Base-by-base conservation (phyloP, 2,113 vertebrate species). In the Sinocyclocheilus anshuiensis region DNA sequence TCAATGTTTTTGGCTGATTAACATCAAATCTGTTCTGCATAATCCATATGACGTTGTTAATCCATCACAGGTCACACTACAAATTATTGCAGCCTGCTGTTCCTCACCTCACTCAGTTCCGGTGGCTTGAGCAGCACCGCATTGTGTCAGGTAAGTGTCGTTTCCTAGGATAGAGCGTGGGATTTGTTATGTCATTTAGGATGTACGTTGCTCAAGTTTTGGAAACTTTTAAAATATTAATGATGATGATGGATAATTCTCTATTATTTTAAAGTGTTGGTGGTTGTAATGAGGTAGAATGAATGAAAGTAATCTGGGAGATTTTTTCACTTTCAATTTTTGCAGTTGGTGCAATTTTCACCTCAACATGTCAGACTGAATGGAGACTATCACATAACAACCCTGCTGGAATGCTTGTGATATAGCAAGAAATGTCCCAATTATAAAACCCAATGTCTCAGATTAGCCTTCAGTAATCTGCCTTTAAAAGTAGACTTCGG, bases 21-120 rank as follows among this genome's bases (percentile, higher is more conserved):
- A 94, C 91, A 94, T 91, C 90, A 95, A 95, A 94, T 90, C 92
- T 90, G 92, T 82, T 72, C 63, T 94, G 91, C 93, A 93, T 96
- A 95, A 96, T 96, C 96, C 95, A 92, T 94, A 96, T 97, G 97
- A 97, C 95, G 93, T 86, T 80, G 89, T 91, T 97, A 97, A 97
- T 97, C 96, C 95, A 87, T 91, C 90, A 87, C 94, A 50, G 91
- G 94, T 93, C 91, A 91, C 90, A 71, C 91, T 95, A 95, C 95
- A 96, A 96, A 95, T 91, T 93, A 92, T 89, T 93, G 83, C 87
- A 87, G 81, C 77, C 69, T 33, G 87, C 84, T 65, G 39, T 42
- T 42, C 79, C n/a, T 84, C 84, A 89, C 86, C 88, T 89, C 91
- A 91, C 92, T 76, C 90, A 88, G 59, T 76, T 63, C 71, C 88